phyloP scores from a whole-genome alignment of 2,888 invertebrate species.

The Eupithecia subfuscata region DNA sequence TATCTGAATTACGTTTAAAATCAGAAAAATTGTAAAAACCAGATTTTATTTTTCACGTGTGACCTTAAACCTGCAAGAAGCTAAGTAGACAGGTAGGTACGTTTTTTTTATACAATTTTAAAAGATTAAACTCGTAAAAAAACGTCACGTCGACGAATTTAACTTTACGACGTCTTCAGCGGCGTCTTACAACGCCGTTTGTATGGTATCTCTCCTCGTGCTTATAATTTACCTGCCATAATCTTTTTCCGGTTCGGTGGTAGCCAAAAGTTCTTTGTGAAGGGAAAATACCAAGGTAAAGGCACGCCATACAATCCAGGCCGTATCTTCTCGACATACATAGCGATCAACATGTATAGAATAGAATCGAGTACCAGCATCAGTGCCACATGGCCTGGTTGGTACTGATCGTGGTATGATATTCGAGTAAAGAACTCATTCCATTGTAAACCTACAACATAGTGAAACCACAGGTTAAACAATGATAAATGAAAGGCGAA shows the following conservation, averaged over 20 bases:
- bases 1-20: no score
- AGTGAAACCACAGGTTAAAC: constrained; percentile 9
- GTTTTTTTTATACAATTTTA: background rate
- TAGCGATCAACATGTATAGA: constrained; percentile 89
- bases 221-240: constrained; percentile 59
- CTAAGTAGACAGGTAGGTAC: background rate
- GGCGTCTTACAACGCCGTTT: background rate
- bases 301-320: constrained; percentile 95
- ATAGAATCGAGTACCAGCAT: constrained; percentile 89
- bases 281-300: constrained; percentile 92
- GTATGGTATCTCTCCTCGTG: background rate
- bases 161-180: background rate
- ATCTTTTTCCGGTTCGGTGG: constrained; percentile 59
- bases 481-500: background rate
- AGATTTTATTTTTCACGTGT: no score
- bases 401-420: constrained; percentile 88
- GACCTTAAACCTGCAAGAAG: background rate
- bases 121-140: background rate
- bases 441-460: constrained; percentile 84
- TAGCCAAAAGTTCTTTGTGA: constrained; percentile 85
- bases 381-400: constrained; percentile 87
- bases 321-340: constrained; percentile 94
- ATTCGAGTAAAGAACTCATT: constrained; percentile 85
- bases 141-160: background rate
- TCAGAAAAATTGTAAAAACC: no score